Conservation (phyloP, 2,113 vertebrate genomes). For the Lipotes vexillifer region DNA sequence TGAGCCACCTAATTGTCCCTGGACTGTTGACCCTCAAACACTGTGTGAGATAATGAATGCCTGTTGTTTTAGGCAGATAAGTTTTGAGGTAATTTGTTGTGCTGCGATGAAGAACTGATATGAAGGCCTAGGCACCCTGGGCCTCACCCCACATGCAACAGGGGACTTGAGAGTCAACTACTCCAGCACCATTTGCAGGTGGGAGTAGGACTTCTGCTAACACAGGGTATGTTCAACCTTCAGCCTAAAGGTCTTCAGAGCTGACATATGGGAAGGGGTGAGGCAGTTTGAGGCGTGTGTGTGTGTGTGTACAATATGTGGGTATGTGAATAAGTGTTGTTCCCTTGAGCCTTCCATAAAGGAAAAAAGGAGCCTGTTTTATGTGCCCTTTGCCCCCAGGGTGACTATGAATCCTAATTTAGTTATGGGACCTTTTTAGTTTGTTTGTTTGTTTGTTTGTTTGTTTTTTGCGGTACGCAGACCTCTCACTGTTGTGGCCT, state of each 20-base stretch:
- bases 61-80: neutral
- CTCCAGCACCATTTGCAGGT: neutral
- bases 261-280: neutral
- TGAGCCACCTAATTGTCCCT: neutral
- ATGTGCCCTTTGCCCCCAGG: neutral
- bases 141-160: neutral
- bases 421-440: neutral
- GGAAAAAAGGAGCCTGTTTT: neutral
- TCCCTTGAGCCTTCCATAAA: neutral
- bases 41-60: neutral
- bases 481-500: too few relatives aligned
- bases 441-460: too few relatives aligned
- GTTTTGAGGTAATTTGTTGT: neutral
- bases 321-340: neutral
- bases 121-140: neutral
- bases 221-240: neutral
- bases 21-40: neutral
- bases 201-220: neutral
- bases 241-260: neutral
- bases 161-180: too few relatives aligned
- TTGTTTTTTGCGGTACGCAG: too few relatives aligned
- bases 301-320: rapidly evolving
- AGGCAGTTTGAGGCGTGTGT: neutral
- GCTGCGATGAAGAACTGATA: neutral
- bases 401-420: neutral